Evolutionary conservation across 2,797 vertebrate genomes (phyloP).

Genomic region (Buceros bicornis): DNA sequence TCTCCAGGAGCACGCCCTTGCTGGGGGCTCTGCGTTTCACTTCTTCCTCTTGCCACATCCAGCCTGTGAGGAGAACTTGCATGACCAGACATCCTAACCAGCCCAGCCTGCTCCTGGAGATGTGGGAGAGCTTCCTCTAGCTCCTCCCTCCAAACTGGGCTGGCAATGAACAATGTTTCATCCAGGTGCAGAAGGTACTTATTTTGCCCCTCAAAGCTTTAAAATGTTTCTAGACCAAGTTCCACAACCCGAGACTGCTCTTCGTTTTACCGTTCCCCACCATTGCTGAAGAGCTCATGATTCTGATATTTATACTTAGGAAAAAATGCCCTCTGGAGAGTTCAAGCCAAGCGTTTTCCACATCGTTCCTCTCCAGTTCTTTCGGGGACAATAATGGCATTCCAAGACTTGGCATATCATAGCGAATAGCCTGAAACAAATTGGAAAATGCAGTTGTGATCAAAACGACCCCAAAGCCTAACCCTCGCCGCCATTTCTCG

Average conservation of each 20-base stretch:
- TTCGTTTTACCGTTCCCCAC: neutral
- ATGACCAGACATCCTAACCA: neutral
- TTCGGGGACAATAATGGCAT: neutral
- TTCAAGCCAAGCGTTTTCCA: neutral
- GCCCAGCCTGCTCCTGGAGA: neutral
- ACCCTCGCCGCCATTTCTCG: neutral
- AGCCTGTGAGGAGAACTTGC: neutral
- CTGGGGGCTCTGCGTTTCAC: neutral
- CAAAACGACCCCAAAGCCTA: neutral
- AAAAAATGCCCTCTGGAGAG: neutral
- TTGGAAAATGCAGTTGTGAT: neutral
- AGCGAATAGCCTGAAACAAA: neutral
- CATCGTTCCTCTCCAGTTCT: neutral
- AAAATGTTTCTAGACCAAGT: neutral
- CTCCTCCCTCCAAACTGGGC: neutral
- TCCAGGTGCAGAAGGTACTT: neutral
- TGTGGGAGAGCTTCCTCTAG: accelerated
- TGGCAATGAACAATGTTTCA: neutral
- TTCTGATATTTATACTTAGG: neutral
- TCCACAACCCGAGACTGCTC: neutral
- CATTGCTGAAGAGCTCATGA: neutral
- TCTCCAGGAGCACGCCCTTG: accelerated
- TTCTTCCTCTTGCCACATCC: neutral
- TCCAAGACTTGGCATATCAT: neutral
- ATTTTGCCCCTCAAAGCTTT: neutral